Base-by-base conservation (phyloP, 2,888 invertebrate genomes). In the Thyatira batis region DNA sequence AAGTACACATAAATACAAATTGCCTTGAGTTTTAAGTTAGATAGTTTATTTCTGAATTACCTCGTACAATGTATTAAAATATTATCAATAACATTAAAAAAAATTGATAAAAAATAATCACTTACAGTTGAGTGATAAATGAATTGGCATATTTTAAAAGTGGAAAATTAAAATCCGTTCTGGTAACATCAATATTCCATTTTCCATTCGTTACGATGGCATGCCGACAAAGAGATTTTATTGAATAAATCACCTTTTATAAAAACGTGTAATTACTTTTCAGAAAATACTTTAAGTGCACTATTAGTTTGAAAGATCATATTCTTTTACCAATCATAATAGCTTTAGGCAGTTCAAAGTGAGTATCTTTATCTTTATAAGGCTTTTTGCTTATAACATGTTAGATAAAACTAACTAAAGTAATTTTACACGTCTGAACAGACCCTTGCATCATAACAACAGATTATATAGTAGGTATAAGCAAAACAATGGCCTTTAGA, bases 161-260 rank as follows among this genome's bases (percentile, higher is more conserved):
- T 65, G 69, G 62, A 77, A 76, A 80, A 80, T 79, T 76, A 75
- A 81, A 85, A 84, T 82, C 78, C 82, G 84, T 83, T 82, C 76
- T 69, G 70, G 78, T 74, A 70, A 63, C 78, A 84, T 87, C 83
- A 86, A 85, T 85, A 87, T 87, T 87, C 85, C 82, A 85, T 84
- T 87, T 82, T 80, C 78, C 73, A 75, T 80, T 82, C 80, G 80
- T 81, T 78, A 79, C 80, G 76, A 81, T 76, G 77, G 76, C 78
- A 78, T 76, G 73, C 79, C 75, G 81, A 82, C 82, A 83, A 85
- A 84, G 84, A 82, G 82, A 83, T 84, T 88, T 88, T 87, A 88
- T 88, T 85, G 89, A 87, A 89, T 89, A 89, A 87, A 87, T 89
- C 84, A 84, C 76, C 78, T 74, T 84, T 79, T 76, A 83, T 84